A percentile compares a stretch with the other conserved stretches of the same genome.
These are phyloP conservation scores for Drosophila algonquin DNA, from an alignment of 2,888 invertebrate species.

Conservation along the genomic window DNA sequence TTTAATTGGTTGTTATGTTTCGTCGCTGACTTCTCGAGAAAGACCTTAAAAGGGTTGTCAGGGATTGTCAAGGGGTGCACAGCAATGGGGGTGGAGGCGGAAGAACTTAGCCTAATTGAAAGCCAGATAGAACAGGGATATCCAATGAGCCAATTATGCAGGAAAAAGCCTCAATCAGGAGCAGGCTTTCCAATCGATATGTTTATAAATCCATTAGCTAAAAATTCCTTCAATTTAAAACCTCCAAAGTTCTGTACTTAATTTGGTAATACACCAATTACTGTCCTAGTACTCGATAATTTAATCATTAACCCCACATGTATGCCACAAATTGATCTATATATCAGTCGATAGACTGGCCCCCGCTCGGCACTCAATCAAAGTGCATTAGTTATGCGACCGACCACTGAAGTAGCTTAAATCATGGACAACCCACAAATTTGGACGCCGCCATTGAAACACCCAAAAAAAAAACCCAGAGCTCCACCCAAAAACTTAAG, in stretches of 20 bases:
- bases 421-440: slow-evolving; percentile 37
- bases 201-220: slow-evolving; percentile 13
- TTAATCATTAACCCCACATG: slow-evolving; percentile 1
- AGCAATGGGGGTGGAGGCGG: slow-evolving; percentile 4
- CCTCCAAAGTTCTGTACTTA: slow-evolving; percentile 9
- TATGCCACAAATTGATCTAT: slow-evolving; percentile 3
- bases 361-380: slow-evolving; percentile 23
- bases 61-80: slow-evolving; percentile 49
- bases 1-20: slow-evolving; percentile 74
- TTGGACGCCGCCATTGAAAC: slow-evolving; percentile 44
- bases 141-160: slow-evolving; percentile 60
- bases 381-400: slow-evolving; percentile 28
- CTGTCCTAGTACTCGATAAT: background rate
- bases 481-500: slow-evolving; percentile 28
- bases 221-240: slow-evolving; percentile 4
- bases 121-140: slow-evolving; percentile 34
- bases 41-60: slow-evolving; percentile 67
- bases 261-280: slow-evolving; percentile 20
- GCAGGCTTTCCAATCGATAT: background rate
- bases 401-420: slow-evolving; percentile 21
- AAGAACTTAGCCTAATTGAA: slow-evolving; percentile 34
- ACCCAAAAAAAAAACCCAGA: slow-evolving; percentile 17
- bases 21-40: slow-evolving; percentile 49
- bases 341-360: slow-evolving; percentile 7
- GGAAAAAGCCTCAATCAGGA: background rate